These are phyloP conservation scores for Thymelicus lineola DNA, from an alignment of 2,888 invertebrate species.

Conservation along the genomic window DNA sequence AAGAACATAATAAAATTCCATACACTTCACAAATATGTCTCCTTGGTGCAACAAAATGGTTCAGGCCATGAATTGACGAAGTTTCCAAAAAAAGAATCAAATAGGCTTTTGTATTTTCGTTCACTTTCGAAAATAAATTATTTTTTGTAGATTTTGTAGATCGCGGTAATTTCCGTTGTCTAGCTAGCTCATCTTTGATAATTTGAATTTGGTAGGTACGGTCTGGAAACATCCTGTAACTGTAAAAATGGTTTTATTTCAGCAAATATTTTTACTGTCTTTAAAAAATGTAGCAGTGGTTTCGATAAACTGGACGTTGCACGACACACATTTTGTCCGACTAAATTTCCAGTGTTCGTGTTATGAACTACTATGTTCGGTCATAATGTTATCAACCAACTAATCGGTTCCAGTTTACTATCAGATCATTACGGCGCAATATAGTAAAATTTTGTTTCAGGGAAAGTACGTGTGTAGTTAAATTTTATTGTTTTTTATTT, in stretches of 20 bases:
- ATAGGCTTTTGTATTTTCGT: constrained; percentile 56
- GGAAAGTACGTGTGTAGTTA: background rate
- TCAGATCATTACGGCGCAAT: background rate
- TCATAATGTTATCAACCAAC: constrained; percentile 25
- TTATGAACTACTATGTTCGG: constrained; percentile 3
- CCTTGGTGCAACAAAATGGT: constrained; percentile 73
- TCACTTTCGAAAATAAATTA: constrained; percentile 38
- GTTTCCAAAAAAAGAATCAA: constrained; percentile 73
- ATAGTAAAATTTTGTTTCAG: background rate
- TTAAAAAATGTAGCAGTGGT: too few relatives aligned
- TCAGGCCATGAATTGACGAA: constrained; percentile 84
- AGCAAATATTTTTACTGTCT: too few relatives aligned
- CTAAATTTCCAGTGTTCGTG: constrained; percentile 13
- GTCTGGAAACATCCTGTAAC: constrained; percentile 53
- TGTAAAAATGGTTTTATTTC: background rate
- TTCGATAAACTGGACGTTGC: background rate
- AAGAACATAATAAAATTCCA: constrained; percentile 46
- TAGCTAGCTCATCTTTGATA: constrained; percentile 54
- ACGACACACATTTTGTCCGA: background rate
- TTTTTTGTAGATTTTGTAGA: constrained; percentile 39
- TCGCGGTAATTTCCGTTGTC: background rate
- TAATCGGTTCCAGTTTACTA: constrained; percentile 46
- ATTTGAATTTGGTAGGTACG: constrained; percentile 56
- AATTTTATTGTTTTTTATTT: too few relatives aligned
- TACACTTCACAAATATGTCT: constrained; percentile 80